phyloP scores from a whole-genome alignment of 1,140 invertebrate genomes.

The Drosophila sturtevanti region DNA sequence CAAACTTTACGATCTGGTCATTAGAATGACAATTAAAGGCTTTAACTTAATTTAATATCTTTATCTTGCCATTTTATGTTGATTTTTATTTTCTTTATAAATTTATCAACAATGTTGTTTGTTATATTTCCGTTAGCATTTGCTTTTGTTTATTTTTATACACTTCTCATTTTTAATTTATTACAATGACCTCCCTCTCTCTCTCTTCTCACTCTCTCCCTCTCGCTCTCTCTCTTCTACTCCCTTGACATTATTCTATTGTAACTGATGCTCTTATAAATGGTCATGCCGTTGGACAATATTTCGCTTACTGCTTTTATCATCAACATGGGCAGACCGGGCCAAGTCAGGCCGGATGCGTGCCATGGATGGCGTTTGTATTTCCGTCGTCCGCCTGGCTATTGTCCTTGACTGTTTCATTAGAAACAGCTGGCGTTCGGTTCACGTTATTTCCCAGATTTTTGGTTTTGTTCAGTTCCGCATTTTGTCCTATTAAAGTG shows the following conservation, averaged over 20 bases:
- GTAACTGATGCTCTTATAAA: slow-evolving; percentile 81
- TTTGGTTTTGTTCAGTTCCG: slow-evolving; percentile 80
- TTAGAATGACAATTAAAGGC: slow-evolving; percentile 5
- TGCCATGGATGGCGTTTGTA: slow-evolving; percentile 58
- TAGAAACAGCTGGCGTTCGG: slow-evolving; percentile 67
- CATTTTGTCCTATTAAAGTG: slow-evolving; percentile 78
- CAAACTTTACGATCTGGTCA: slow-evolving; percentile 13
- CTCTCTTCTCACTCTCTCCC: background rate
- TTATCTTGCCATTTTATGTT: background rate
- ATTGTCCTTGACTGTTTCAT: slow-evolving; percentile 81
- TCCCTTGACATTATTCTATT: slow-evolving; percentile 58
- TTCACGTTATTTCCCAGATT: slow-evolving; percentile 62
- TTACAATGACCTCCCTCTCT: slow-evolving; percentile 73
- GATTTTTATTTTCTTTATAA: slow-evolving; percentile 46
- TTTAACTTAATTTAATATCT: slow-evolving; percentile 22
- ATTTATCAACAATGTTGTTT: slow-evolving; percentile 76
- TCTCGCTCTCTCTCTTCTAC: background rate
- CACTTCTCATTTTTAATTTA: slow-evolving; percentile 82
- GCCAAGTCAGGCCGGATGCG: slow-evolving; percentile 29
- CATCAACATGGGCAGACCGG: slow-evolving; percentile 36
- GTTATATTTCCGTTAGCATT: slow-evolving; percentile 62
- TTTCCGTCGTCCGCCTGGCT: slow-evolving; percentile 58
- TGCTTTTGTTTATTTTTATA: slow-evolving; percentile 78
- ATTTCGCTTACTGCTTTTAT: slow-evolving; percentile 77
- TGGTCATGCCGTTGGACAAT: slow-evolving; percentile 66